Conservation (phyloP, 1,140 invertebrate genomes). For the Bombus picipes region DNA sequence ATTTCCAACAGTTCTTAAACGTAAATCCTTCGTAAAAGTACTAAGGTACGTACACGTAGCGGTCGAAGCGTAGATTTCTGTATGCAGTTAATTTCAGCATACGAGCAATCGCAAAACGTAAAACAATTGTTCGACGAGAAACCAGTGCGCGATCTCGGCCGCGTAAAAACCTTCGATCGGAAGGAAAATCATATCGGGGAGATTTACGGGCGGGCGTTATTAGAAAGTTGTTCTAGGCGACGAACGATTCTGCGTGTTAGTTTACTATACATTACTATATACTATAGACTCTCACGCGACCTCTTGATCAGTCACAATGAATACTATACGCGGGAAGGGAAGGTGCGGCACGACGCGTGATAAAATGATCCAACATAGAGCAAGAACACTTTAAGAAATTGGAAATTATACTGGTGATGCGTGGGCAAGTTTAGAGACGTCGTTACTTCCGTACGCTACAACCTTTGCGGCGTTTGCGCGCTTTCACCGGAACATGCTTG, state of each 20-base stretch:
- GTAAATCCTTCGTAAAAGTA: too few species aligned
- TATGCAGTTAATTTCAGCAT: too few species aligned
- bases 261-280: too few species aligned
- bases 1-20: too few species aligned
- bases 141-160: too few species aligned
- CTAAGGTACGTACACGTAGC: too few species aligned
- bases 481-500: neutral
- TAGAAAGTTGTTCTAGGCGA: neutral
- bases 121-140: too few species aligned
- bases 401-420: constrained; percentile 11
- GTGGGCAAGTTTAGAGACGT: constrained; percentile 19
- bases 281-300: too few species aligned
- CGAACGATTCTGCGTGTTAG: neutral
- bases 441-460: constrained; percentile 37
- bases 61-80: too few species aligned
- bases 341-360: neutral
- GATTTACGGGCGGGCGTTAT: neutral
- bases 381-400: constrained; percentile 31
- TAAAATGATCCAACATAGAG: constrained; percentile 7
- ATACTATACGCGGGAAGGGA: neutral
- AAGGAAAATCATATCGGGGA: neutral
- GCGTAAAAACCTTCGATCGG: neutral
- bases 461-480: constrained; percentile 1
- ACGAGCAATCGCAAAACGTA: too few species aligned
- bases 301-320: constrained; percentile 3